Conservation (phyloP, 2,797 vertebrate genomes). For the Ctenochaetus hawaiiensis region DNA sequence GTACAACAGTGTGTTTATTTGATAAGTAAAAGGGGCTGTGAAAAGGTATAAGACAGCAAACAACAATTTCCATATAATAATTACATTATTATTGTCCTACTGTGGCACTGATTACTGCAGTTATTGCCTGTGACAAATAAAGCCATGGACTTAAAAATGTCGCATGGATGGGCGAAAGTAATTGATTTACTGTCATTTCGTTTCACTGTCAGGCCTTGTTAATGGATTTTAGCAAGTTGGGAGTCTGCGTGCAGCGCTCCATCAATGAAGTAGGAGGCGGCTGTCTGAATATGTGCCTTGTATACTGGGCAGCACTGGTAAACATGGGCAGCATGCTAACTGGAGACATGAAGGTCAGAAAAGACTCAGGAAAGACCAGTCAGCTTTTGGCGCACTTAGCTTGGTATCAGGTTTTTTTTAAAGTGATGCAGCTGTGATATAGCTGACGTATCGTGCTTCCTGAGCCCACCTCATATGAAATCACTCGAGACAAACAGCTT, state of each 20-base stretch:
- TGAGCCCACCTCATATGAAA: neutral
- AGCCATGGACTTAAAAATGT: slow-evolving; percentile 12
- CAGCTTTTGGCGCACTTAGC: slow-evolving; percentile 18
- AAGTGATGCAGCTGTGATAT: neutral
- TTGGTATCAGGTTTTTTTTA: neutral
- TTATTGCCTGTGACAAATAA: slow-evolving; percentile 25
- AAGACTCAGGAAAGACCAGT: slow-evolving; percentile 27
- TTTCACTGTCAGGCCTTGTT: slow-evolving; percentile 7
- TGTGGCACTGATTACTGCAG: neutral
- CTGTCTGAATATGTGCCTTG: slow-evolving; percentile 77
- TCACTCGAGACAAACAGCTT: neutral
- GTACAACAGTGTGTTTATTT: slow-evolving; percentile 18
- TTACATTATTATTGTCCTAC: neutral
- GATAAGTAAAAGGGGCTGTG: slow-evolving; percentile 9
- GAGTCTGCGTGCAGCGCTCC: slow-evolving; percentile 60
- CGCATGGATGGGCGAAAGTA: neutral
- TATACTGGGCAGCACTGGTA: slow-evolving; percentile 63
- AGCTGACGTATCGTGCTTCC: neutral
- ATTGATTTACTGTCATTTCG: slow-evolving; percentile 10
- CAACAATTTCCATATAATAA: slow-evolving; percentile 11
- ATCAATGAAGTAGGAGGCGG: slow-evolving; percentile 55
- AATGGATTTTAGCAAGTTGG: slow-evolving; percentile 39
- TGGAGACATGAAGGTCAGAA: slow-evolving; percentile 50
- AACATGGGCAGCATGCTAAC: slow-evolving; percentile 81
- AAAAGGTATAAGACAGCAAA: slow-evolving; percentile 30